Evolutionary conservation across 2,113 vertebrate genomes (phyloP).

Genomic region (Uria lomvia): DNA sequence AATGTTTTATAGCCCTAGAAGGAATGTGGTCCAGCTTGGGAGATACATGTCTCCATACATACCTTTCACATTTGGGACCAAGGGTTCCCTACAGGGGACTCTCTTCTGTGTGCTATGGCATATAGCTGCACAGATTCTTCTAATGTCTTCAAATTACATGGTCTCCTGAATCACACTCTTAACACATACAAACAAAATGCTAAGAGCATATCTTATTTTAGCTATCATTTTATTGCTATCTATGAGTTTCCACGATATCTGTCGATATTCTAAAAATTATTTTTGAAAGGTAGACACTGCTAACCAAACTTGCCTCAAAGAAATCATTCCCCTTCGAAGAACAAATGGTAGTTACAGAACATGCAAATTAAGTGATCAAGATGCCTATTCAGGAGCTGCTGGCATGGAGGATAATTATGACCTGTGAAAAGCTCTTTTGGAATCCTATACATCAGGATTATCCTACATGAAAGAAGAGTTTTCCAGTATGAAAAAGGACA

Average conservation of each 20-base stretch:
- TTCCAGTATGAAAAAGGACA: slow-evolving; percentile 58
- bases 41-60: background rate
- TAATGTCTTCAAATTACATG: background rate
- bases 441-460: slow-evolving; percentile 61
- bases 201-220: background rate
- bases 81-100: background rate
- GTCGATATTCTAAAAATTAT: background rate
- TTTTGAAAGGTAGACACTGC: background rate
- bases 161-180: background rate
- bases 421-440: slow-evolving; percentile 49
- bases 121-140: background rate
- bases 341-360: background rate
- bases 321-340: background rate
- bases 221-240: background rate
- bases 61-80: background rate
- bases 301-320: background rate
- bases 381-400: background rate
- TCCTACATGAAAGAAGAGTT: slow-evolving; percentile 40
- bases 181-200: background rate
- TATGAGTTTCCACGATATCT: background rate
- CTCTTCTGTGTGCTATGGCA: background rate
- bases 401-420: slow-evolving; percentile 42
- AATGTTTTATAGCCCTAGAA: background rate
- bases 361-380: background rate
- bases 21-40: background rate